Evolutionary conservation across 2,113 vertebrate species (phyloP).

Genomic region (Amphilophus citrinellus): DNA sequence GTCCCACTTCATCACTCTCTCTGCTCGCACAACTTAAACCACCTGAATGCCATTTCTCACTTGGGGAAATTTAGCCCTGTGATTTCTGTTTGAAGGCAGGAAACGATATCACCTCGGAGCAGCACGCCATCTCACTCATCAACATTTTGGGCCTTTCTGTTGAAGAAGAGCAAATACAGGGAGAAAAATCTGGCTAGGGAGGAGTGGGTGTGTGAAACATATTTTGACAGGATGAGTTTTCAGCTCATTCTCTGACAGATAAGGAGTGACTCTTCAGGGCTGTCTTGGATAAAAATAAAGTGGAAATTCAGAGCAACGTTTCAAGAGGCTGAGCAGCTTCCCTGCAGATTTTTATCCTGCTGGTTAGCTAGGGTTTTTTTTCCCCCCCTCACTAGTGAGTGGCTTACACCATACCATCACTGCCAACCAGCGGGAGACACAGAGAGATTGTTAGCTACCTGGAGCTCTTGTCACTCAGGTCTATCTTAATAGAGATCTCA

Average conservation of each 20-base stretch:
- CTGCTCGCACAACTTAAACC: neutral
- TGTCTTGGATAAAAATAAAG: conserved; percentile 9
- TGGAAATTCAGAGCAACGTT: conserved; percentile 29
- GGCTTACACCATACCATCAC: neutral
- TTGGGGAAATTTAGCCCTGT: neutral
- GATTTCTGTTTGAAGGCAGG: conserved; percentile 9
- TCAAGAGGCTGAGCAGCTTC: conserved; percentile 15
- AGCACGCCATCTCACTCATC: neutral
- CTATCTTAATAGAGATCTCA: conserved; percentile 74
- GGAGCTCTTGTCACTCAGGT: conserved; percentile 55
- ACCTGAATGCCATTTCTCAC: neutral
- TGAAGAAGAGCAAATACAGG: neutral
- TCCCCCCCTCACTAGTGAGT: conserved; percentile 8
- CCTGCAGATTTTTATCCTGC: conserved; percentile 21
- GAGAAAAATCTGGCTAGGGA: neutral
- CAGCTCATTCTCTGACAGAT: conserved; percentile 26
- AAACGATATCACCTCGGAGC: neutral
- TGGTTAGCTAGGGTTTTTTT: conserved; percentile 13
- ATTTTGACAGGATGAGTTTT: conserved; percentile 35
- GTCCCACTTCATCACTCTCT: neutral
- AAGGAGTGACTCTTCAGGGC: conserved; percentile 12
- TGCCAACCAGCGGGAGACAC: conserved; percentile 37
- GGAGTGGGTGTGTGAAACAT: neutral
- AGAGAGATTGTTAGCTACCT: conserved; percentile 27
- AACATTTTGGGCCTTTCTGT: conserved; percentile 3